Conservation (phyloP, 2,797 vertebrate species). For the Pipistrellus pipistrellus region DNA sequence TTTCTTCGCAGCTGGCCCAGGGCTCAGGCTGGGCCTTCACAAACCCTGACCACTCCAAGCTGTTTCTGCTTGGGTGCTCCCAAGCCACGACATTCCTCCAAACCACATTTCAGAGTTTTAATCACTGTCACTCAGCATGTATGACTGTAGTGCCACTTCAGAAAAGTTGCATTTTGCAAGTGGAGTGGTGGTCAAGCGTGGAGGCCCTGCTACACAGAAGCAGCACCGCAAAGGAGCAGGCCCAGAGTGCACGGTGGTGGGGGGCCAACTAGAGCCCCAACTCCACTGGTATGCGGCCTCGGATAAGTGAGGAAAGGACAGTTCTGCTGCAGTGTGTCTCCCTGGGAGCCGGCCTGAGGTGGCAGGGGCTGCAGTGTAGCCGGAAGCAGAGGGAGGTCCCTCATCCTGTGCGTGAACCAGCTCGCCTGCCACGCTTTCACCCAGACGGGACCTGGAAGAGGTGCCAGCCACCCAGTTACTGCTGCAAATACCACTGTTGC, state of each 20-base stretch:
- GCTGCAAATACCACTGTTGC: background rate
- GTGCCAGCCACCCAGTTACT: background rate
- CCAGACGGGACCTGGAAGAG: background rate
- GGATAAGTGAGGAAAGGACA: background rate
- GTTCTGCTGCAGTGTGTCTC: background rate
- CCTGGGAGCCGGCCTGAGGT: background rate
- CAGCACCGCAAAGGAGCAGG: accelerated
- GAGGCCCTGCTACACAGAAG: background rate
- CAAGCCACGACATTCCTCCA: accelerated
- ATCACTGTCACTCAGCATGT: background rate
- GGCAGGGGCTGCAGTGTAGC: background rate
- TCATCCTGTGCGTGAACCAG: background rate
- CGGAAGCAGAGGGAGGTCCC: background rate
- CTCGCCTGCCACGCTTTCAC: background rate
- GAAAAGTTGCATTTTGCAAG: background rate
- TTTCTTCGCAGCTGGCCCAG: too few species aligned
- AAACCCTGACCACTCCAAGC: background rate
- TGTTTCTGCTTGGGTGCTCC: background rate
- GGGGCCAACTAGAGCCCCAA: too few species aligned
- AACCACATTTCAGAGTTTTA: too few species aligned
- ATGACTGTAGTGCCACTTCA: background rate
- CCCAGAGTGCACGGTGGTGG: accelerated
- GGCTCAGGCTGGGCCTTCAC: background rate
- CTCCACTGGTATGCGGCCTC: background rate
- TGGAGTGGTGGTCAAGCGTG: background rate